Base-by-base conservation (phyloP, 53 echinoderm and acorn worm genomes). In the Luidia sarsii region DNA sequence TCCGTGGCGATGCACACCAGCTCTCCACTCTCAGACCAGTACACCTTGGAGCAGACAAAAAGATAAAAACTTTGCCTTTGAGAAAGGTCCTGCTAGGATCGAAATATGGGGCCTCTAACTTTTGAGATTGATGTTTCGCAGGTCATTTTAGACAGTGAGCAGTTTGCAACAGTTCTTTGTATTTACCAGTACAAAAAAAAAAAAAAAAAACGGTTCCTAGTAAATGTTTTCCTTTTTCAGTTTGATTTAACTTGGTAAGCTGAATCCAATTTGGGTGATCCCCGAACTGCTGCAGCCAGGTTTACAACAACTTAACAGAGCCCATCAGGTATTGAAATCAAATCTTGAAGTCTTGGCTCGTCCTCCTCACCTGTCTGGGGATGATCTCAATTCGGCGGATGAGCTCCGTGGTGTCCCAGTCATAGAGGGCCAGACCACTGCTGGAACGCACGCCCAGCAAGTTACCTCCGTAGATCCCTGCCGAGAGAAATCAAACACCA, bases 401-500 rank as follows among this genome's bases (percentile, higher is more conserved):
- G 27, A 99, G 86, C 61, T 94, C 93, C 3, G 86, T 94, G 13
- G 86, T 83, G 48, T 99, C 99, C 99, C 99, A 99, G 56, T 99
- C 99, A 38, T 91, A 99, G 85, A 99, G 94, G 4, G 99, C 94
- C 39, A 99, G 74, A 21, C 99, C 99, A n/a, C 87, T 99, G 82
- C 82, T 90, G 9, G 99, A 99, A 20, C 88, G 86, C 6, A 99
- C 91, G 25, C 99, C 99, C 7, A 99, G 85, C 3, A 99, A 64
- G 48, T 39, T 46, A 7, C 99, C 99, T 15, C 99, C 99, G 52
- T 84, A 91, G 30, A 99, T 94, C 20, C 93, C 93, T 92, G 57
- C 10, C 28, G 75, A 59, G 35, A 25, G 66, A 67, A 51, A 82
- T 41, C n/a, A n/a, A n/a, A n/a, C n/a, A n/a, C n/a, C n/a, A 21